Evolutionary conservation across 2,113 vertebrate species (phyloP), one percentile per base, ranked within the genome.

Genomic region (Phasianus colchicus): DNA sequence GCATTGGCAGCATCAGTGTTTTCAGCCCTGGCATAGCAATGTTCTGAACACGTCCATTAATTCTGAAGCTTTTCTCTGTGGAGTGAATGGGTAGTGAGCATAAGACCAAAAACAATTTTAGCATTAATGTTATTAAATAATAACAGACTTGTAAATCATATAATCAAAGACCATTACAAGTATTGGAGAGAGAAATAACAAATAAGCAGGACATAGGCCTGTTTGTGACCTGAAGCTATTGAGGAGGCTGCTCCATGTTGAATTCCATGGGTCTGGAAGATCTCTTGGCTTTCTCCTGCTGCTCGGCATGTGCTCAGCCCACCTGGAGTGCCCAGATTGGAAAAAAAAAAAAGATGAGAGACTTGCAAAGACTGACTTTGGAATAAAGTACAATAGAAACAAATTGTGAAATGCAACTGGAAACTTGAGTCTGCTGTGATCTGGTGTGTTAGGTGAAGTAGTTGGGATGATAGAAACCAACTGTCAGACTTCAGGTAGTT

Each of bases 11-110:
- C 3, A 1, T 42, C 15, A 1, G 61, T 10, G 72, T 40, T 60
- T 67, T 3, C 58, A 45, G 1, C 22, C 22, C 18, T 8, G 58
- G 13, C 29, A 2, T 9, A 27, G 38, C 9, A 0, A 7, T 2
- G 7, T 29, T 50, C 47, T 24, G 17, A 40, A 3, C n/a, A 10
- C 2, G 2, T 13, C 61, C n/a, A 1, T n/a, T 58, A 19, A 38
- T 63, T 40, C 40, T 38, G 20, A 34, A 57, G 32, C 13, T 78
- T 29, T 61, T 73, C 50, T 54, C 22, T 8, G 22, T n/a, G 71
- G 11, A 75, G 47, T 18, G 52, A 18, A 16, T 22, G 7, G 48
- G 50, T 20, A 60, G 54, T 48, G 65, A 79, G 16, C 71, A 30
- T 30, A 30, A 48, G 25, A 64, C 48, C 70, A 58, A 73, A 64